These are phyloP conservation scores for Ranitomeya variabilis DNA, from an alignment of 2,113 vertebrate species.

Conservation along the genomic window DNA sequence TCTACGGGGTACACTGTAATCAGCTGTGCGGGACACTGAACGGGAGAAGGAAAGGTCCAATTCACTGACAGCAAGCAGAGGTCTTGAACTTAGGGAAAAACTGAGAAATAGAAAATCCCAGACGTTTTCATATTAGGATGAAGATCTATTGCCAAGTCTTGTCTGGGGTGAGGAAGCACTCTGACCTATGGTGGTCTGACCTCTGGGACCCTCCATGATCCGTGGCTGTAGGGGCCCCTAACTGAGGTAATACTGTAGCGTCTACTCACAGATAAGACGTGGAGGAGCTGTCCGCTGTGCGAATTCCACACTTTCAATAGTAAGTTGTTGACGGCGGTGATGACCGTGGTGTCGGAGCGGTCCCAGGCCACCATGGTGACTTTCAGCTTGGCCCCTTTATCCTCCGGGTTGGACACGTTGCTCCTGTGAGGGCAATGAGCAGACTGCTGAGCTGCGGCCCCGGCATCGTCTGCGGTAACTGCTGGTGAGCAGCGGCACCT, in stretches of 20 bases:
- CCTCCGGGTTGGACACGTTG: conserved; percentile 76
- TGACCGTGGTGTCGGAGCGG: conserved; percentile 84
- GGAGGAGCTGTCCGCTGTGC: conserved; percentile 86
- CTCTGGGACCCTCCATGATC: no score
- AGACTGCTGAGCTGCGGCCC: background rate
- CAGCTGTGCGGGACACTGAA: no score
- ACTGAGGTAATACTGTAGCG: background rate
- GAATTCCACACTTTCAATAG: conserved; percentile 96
- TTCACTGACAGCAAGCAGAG: no score
- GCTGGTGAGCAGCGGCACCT: background rate
- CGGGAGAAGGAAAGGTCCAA: no score
- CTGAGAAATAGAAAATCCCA: no score
- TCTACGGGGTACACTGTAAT: background rate
- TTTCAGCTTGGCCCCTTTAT: conserved; percentile 91
- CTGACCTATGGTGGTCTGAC: no score
- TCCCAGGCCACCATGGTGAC: conserved; percentile 99
- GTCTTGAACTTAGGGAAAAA: no score
- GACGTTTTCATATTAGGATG: no score
- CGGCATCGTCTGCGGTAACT: background rate
- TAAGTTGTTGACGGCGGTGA: conserved; percentile 95
- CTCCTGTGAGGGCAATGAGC: conserved; percentile 69
- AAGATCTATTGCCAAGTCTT: no score
- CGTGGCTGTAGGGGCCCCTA: no score
- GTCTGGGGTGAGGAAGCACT: no score
- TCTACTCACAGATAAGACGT: conserved; percentile 87